phyloP scores from a whole-genome alignment of 2,797 vertebrate genomes.

The Sebastes elongatus region DNA sequence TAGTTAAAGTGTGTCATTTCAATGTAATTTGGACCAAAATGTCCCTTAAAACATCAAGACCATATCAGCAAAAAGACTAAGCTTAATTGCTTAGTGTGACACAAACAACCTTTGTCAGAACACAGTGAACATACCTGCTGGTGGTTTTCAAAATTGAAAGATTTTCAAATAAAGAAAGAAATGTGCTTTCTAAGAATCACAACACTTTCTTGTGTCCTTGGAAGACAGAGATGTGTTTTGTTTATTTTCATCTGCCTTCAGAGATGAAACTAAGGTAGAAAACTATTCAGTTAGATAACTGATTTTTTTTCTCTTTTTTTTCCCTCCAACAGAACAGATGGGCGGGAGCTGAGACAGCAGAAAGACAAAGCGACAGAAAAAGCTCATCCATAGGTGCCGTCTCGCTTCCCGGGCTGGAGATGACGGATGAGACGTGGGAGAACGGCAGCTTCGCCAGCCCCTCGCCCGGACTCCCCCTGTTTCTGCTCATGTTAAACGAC shows the following conservation, averaged over 20 bases:
- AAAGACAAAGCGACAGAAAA: conserved; percentile 20
- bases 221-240: neutral
- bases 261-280: neutral
- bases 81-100: neutral
- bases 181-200: neutral
- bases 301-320: neutral
- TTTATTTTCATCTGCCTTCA: neutral
- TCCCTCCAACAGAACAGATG: conserved; percentile 67
- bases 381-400: conserved; percentile 47
- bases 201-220: neutral
- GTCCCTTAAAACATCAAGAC: neutral
- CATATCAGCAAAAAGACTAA: neutral
- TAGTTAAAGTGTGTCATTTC: neutral
- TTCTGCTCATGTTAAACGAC: conserved; percentile 68
- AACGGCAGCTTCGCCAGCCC: conserved; percentile 73
- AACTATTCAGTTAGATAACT: neutral
- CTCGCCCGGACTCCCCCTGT: conserved; percentile 15
- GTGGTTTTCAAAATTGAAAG: neutral
- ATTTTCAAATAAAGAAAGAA: neutral
- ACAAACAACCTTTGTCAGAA: neutral
- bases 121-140: neutral
- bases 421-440: conserved; percentile 57
- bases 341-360: conserved; percentile 64
- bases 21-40: neutral
- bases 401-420: conserved; percentile 38